Percentiles rank a stretch among this genome's conserved stretches.
Evolutionary conservation across 2,888 invertebrate species (phyloP).

Genomic region (Reticulitermes lucifugus): DNA sequence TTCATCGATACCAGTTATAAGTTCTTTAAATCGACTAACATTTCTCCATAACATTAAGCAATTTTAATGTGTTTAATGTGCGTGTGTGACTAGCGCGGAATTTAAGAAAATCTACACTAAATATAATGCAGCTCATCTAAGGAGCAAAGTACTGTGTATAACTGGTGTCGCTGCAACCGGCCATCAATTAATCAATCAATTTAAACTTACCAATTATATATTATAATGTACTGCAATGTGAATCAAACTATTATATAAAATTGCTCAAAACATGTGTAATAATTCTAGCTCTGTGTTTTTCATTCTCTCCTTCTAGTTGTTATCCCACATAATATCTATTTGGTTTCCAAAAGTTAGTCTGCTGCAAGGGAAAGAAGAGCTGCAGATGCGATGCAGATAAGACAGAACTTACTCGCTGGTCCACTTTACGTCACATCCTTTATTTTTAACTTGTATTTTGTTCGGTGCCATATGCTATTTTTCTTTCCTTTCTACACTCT

Average conservation of each 20-base stretch:
- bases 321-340: background rate
- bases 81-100: background rate
- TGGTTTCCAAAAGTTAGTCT: background rate
- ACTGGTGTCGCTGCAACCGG: constrained; percentile 29
- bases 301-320: background rate
- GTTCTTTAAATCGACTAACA: background rate
- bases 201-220: background rate
- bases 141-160: background rate
- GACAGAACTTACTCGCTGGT: background rate
- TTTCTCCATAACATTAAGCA: background rate
- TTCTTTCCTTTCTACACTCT: background rate
- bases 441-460: background rate
- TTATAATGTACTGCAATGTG: constrained; percentile 12
- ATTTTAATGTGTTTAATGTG: background rate
- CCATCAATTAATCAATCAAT: constrained; percentile 11
- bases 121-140: background rate
- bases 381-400: background rate
- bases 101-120: background rate
- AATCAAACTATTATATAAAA: constrained; percentile 25
- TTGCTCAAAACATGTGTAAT: constrained; percentile 23
- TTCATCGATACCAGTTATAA: background rate
- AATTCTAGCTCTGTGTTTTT: constrained; percentile 1
- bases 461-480: background rate
- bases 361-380: background rate
- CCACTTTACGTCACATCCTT: background rate